These are phyloP conservation scores for Acholoe squamosa DNA, from an alignment of 2,888 invertebrate species.

Conservation along the genomic window DNA sequence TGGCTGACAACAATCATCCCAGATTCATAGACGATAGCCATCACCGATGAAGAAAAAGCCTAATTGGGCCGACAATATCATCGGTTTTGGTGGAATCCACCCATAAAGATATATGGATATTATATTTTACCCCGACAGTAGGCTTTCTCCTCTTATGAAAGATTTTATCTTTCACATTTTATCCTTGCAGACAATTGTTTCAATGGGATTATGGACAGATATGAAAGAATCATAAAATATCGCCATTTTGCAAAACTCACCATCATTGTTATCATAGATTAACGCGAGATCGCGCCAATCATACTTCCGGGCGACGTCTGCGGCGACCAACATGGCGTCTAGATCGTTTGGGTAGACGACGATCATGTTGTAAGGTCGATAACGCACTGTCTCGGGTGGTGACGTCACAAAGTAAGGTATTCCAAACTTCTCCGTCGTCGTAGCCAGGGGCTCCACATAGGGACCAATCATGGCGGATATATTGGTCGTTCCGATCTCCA, in stretches of 20 bases:
- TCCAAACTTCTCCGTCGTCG: conserved; percentile 74
- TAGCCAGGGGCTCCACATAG: conserved; percentile 74
- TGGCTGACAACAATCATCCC: too few relatives aligned
- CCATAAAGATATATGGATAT: too few relatives aligned
- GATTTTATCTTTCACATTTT: too few relatives aligned
- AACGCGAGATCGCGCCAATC: conserved; percentile 65
- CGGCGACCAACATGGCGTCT: conserved; percentile 62
- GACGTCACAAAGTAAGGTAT: conserved; percentile 79
- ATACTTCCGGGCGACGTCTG: conserved; percentile 63
- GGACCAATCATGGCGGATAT: conserved; percentile 77
- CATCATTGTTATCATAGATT: conserved; percentile 64
- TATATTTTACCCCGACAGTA: too few relatives aligned
- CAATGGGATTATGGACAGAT: too few relatives aligned
- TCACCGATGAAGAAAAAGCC: too few relatives aligned
- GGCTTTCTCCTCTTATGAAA: too few relatives aligned
- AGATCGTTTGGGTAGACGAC: conserved; percentile 63
- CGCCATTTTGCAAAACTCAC: conserved; percentile 47
- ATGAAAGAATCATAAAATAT: too few relatives aligned
- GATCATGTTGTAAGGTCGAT: conserved; percentile 72
- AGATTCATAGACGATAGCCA: too few relatives aligned
- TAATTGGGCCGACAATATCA: too few relatives aligned
- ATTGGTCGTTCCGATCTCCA: conserved; percentile 69
- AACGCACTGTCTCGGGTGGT: conserved; percentile 68
- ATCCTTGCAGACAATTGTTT: too few relatives aligned
- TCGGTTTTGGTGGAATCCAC: too few relatives aligned